Base-by-base conservation (phyloP, 2,797 vertebrate genomes). In the Tadarida brasiliensis region DNA sequence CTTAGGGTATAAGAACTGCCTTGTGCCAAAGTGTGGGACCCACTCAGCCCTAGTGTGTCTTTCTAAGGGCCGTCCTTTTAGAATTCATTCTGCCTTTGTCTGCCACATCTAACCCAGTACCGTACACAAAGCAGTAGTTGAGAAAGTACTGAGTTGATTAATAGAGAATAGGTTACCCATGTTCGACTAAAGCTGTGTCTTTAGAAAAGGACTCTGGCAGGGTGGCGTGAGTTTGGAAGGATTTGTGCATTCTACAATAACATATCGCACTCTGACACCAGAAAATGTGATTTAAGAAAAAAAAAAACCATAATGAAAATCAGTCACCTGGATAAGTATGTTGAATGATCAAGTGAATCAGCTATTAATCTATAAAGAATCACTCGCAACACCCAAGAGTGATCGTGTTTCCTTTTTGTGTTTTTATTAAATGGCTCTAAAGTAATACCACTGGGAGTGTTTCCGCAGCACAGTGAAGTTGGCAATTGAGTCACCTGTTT, bases 401-500 rank as follows among this genome's bases (percentile, higher is more conserved):
- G 47, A 67, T 33, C 12, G 1, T 7, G 10, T 44, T 96, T 90
- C 24, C 68, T 61, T 67, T 73, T 57, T 74, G 54, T 78, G 28
- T 54, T 73, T 95, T 87, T 76, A 65, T 63, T 54, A 77, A 91
- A 9, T 63, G 91, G 19, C 57, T 63, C 57, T 78, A 19, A 59
- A 63, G 49, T 44, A 39, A 59, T 7, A 49, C 85, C 56, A 68
- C 14, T 3, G 19, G 17, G 67, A 77, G 20, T 65, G 0, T 86
- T 91, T 94, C 65, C 49, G 15, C 26, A 92, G 54, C 86, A 56
- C 73, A 30, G 0, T 0, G 20, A 80, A 47, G 17, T 17, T 95
- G 57, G 67, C 61, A 39, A 33, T 54, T 49, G 86, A 80, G 54
- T 93, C 83, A 91, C 65, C 7, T 87, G 80, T 89, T 87, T 71